Percentiles rank a stretch among this genome's conserved stretches.
phyloP scores from a whole-genome alignment of 2,888 invertebrate species.

The Cheilosia vernalis region DNA sequence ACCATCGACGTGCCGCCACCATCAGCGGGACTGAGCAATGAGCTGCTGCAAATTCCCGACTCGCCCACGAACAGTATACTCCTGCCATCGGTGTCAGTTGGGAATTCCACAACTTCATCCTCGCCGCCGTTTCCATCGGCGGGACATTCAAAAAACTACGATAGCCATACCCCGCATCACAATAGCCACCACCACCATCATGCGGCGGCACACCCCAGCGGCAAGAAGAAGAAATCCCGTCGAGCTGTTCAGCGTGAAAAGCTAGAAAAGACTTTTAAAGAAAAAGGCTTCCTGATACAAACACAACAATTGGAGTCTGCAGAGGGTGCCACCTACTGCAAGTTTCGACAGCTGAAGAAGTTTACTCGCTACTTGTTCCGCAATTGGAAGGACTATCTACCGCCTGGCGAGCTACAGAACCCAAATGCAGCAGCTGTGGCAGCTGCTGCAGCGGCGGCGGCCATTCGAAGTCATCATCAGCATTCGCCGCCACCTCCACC shows the following conservation, averaged over 20 bases:
- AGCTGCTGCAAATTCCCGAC: slow-evolving; percentile 81
- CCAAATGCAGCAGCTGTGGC: slow-evolving; percentile 76
- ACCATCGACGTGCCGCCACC: slow-evolving; percentile 81
- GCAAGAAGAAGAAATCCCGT: slow-evolving; percentile 88
- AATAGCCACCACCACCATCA: slow-evolving; percentile 72
- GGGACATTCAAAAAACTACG: slow-evolving; percentile 43
- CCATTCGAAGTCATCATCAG: slow-evolving; percentile 71
- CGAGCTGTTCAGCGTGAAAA: slow-evolving; percentile 94
- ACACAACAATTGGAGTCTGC: slow-evolving; percentile 96
- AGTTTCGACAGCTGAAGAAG: slow-evolving; percentile 94
- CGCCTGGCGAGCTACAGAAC: slow-evolving; percentile 86
- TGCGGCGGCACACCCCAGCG: slow-evolving; percentile 72
- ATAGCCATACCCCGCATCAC: slow-evolving; percentile 19
- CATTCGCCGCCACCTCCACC: slow-evolving; percentile 62
- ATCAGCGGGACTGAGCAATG: slow-evolving; percentile 81
- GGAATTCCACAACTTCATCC: slow-evolving; percentile 64
- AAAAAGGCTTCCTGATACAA: slow-evolving; percentile 96
- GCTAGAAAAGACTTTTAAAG: slow-evolving; percentile 95
- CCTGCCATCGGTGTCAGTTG: slow-evolving; percentile 70
- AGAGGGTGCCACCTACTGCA: slow-evolving; percentile 96
- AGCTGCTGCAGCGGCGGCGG: slow-evolving; percentile 76
- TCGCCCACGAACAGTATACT: slow-evolving; percentile 79
- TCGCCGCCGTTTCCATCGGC: slow-evolving; percentile 74
- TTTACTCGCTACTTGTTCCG: slow-evolving; percentile 95
- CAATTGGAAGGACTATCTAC: slow-evolving; percentile 96